These are phyloP conservation scores for Antechinus flavipes DNA, from an alignment of 2,113 vertebrate genomes.

Conservation along the genomic window DNA sequence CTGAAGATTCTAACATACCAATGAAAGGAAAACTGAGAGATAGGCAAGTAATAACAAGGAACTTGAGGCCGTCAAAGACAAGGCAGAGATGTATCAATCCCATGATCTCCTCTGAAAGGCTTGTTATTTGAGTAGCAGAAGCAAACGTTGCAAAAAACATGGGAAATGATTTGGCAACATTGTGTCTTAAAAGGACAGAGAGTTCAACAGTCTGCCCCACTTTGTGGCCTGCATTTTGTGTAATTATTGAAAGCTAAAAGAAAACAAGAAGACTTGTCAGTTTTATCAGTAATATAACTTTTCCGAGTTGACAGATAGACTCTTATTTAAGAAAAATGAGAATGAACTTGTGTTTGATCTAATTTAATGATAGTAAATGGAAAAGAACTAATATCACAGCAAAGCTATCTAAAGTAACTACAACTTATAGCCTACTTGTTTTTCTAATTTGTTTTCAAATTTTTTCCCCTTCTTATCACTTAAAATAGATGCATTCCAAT, in stretches of 20 bases:
- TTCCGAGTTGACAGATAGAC: not conserved
- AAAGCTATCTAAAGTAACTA: not conserved
- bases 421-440: not conserved
- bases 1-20: not conserved
- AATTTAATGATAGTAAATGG: not conserved
- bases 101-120: not conserved
- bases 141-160: not conserved
- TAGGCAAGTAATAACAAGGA: not conserved
- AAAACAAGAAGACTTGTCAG: not conserved
- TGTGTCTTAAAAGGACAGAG: not conserved
- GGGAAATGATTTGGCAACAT: not conserved
- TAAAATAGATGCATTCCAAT: not conserved
- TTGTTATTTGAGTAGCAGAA: not conserved
- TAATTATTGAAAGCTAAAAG: not conserved
- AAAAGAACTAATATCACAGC: not conserved
- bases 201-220: not conserved
- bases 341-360: not conserved
- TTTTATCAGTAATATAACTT: not conserved
- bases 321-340: not conserved
- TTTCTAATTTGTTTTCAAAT: conserved; percentile 2
- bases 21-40: not conserved
- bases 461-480: conserved; percentile 11
- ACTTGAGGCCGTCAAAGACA: not conserved
- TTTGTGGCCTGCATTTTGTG: not conserved
- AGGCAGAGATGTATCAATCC: not conserved